Conservation (phyloP, 1,140 invertebrate genomes). For the Drosophila erecta region DNA sequence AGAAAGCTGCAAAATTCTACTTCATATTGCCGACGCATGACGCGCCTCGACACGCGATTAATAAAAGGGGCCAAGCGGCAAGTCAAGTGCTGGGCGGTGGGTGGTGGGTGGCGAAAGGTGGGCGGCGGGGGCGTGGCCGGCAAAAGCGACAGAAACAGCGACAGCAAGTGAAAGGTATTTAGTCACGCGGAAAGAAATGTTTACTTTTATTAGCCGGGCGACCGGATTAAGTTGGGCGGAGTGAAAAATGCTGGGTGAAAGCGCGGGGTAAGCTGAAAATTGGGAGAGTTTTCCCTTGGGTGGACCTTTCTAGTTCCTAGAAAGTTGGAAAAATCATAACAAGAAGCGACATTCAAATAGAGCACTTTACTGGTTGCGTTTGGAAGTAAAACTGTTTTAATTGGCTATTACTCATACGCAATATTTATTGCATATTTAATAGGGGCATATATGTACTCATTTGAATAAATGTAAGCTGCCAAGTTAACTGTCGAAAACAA, state of each 20-base stretch:
- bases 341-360: too few relatives aligned
- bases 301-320: neutral
- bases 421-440: neutral
- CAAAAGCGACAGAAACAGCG: conserved; percentile 44
- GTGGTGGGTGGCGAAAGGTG: conserved; percentile 15
- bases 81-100: conserved; percentile 35
- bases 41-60: conserved; percentile 76
- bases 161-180: conserved; percentile 81
- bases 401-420: neutral
- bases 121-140: conserved; percentile 50
- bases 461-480: neutral
- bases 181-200: conserved; percentile 80
- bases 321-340: too few relatives aligned
- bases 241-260: neutral
- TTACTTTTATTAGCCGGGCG: conserved; percentile 72
- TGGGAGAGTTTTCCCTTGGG: neutral
- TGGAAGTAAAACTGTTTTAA: neutral
- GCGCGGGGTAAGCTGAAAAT: conserved; percentile 2
- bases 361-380: too few relatives aligned
- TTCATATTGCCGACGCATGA: conserved; percentile 72
- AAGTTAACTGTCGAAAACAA: neutral
- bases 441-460: neutral
- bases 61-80: conserved; percentile 53
- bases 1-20: conserved; percentile 66
- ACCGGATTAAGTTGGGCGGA: conserved; percentile 27